These are phyloP conservation scores for Pandion haliaetus DNA, from an alignment of 2,113 vertebrate genomes.

Conservation along the genomic window DNA sequence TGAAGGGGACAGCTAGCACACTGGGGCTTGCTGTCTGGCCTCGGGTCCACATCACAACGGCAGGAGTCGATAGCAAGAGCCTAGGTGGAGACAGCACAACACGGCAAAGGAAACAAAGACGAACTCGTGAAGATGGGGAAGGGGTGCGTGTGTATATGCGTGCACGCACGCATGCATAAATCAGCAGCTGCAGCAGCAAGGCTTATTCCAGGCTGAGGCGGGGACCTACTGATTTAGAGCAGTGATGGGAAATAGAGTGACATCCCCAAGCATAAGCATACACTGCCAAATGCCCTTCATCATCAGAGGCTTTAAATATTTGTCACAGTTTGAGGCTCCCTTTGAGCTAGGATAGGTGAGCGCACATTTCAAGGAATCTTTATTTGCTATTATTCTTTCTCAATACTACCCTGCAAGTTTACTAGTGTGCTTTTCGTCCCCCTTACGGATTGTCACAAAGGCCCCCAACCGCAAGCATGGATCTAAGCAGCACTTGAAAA, in stretches of 20 bases:
- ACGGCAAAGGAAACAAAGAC: neutral
- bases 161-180: accelerated
- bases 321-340: neutral
- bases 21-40: neutral
- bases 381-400: neutral
- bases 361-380: neutral
- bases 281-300: neutral
- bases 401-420: neutral
- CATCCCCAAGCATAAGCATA: neutral
- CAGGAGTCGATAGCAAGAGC: accelerated
- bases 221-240: neutral
- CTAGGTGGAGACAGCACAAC: neutral
- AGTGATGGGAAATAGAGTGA: neutral
- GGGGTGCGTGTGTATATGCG: too few relatives aligned
- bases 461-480: neutral
- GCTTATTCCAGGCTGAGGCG: neutral
- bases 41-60: accelerated
- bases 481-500: neutral
- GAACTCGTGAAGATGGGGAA: accelerated
- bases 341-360: neutral
- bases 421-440: neutral
- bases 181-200: neutral
- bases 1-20: accelerated
- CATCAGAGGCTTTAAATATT: neutral
- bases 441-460: neutral